Base-by-base conservation (phyloP, 2,888 invertebrate species). In the Eudasyphora cyanicolor region DNA sequence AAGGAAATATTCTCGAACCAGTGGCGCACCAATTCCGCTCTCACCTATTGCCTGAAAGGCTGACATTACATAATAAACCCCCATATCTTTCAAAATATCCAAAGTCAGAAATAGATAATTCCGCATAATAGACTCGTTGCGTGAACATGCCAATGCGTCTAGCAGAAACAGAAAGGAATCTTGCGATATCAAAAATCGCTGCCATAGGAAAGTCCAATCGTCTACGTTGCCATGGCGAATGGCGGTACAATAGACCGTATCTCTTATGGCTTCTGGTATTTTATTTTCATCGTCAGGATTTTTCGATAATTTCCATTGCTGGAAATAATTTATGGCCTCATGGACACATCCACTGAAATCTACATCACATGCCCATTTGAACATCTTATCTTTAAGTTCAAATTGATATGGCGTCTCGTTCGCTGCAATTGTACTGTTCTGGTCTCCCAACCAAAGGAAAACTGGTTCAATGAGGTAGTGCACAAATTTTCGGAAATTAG, bases 221-320 rank as follows among this genome's bases (percentile, higher is more conserved):
- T n/a, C n/a, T n/a, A n/a, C n/a, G n/a, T n/a, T 93, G 57, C 97
- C 97, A 85, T 94, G 92, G 7, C 93, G 92, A 8, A 97, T 93
- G 0, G 94, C 95, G 69, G 94, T 94, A 91, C 97, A 97, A 92
- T 96, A 97, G 76, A 96, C 94, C 0, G 94, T 93, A 32, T 93
- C 91, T 0, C 95, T 94, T 8, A 96, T 92, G 91, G 97, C 95
- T 24, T 95, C 93, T 0, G 95, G 95, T 86, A 97, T 94, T 2
- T 94, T 94, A 88, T 95, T 95, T 77, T 92, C 91, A 51, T 94
- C 94, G 51, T 94, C 94, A 0, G 95, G 94, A 84, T 94, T 92
- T 1, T 90, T 88, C 0, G 92, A 89, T 0, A 91, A 89, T 92
- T 94, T 94, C 95, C 95, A 96, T 57, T 91, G 87, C 49, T 93